Evolutionary conservation across 30 jellyfish, hydroid and myxozoan genomes (phyloP).

Genomic region (Calvadosia cruxmelitensis): DNA sequence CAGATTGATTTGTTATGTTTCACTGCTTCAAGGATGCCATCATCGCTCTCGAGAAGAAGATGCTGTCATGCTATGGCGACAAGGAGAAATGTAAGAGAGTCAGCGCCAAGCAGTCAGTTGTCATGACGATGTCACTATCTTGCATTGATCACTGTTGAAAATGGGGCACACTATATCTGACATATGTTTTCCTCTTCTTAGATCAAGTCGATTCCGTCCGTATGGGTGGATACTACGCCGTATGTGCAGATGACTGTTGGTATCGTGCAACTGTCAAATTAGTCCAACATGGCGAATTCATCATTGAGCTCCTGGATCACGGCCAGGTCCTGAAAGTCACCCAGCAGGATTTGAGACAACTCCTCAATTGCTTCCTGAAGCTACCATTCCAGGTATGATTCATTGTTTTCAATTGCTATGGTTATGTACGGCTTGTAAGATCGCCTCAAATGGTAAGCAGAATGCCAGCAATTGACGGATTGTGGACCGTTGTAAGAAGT

Average conservation of each 20-base stretch:
- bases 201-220: constrained; percentile 5
- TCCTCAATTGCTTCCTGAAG: constrained; percentile 5
- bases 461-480: too few relatives aligned
- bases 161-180: too few relatives aligned
- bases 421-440: too few relatives aligned
- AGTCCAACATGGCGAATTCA: constrained; percentile 27
- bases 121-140: too few relatives aligned
- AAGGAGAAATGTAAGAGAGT: too few relatives aligned
- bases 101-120: too few relatives aligned
- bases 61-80: background rate
- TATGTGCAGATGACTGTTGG: constrained; percentile 55
- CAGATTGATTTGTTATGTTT: background rate
- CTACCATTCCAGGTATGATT: background rate
- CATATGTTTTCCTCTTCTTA: background rate
- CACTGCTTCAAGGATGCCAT: background rate
- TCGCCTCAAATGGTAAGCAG: too few relatives aligned
- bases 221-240: constrained; percentile 49
- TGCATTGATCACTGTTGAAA: too few relatives aligned
- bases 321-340: constrained; percentile 43
- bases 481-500: too few relatives aligned
- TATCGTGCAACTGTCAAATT: constrained; percentile 46
- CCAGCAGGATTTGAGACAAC: constrained; percentile 29
- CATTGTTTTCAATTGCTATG: too few relatives aligned
- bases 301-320: constrained; percentile 45
- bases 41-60: background rate